Percentiles rank a stretch among this genome's conserved stretches.
phyloP scores from a whole-genome alignment of 2,888 invertebrate genomes.

The Drosophila crucigera region DNA sequence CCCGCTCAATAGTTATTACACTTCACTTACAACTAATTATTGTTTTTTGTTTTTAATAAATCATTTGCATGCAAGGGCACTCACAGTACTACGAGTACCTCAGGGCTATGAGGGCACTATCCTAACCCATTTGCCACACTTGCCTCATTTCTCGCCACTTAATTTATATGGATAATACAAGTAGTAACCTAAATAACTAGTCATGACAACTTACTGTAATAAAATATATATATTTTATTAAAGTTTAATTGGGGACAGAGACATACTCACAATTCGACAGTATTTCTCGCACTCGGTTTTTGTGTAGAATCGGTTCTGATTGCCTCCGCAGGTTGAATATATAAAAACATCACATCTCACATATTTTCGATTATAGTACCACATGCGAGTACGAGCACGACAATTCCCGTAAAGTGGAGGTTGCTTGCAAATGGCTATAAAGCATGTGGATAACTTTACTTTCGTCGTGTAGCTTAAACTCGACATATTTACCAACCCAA shows the following conservation, averaged over 20 bases:
- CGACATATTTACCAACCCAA: slow-evolving; percentile 1
- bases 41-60: neutral
- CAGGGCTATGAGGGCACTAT: neutral
- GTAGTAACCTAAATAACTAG: neutral
- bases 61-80: slow-evolving; percentile 20
- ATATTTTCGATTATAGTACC: slow-evolving; percentile 21
- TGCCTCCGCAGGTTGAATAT: slow-evolving; percentile 51
- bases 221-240: neutral
- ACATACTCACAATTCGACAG: slow-evolving; percentile 18
- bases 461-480: accelerated
- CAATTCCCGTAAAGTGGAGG: slow-evolving; percentile 20
- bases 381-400: slow-evolving; percentile 1
- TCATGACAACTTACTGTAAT: slow-evolving; percentile 7
- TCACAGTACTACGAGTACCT: slow-evolving; percentile 35
- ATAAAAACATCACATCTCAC: slow-evolving; percentile 16
- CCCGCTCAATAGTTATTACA: slow-evolving; percentile 17
- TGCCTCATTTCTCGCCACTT: slow-evolving; percentile 8
- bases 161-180: neutral
- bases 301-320: slow-evolving; percentile 35
- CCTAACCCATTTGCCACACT: slow-evolving; percentile 21
- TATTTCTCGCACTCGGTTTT: slow-evolving; percentile 21
- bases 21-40: slow-evolving; percentile 4
- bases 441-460: neutral
- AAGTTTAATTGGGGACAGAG: neutral
- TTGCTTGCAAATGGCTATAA: slow-evolving; percentile 24